Percentiles rank a stretch among this genome's conserved stretches.
These are phyloP conservation scores for Anticlea derivata DNA, from an alignment of 2,888 invertebrate genomes.

Conservation along the genomic window DNA sequence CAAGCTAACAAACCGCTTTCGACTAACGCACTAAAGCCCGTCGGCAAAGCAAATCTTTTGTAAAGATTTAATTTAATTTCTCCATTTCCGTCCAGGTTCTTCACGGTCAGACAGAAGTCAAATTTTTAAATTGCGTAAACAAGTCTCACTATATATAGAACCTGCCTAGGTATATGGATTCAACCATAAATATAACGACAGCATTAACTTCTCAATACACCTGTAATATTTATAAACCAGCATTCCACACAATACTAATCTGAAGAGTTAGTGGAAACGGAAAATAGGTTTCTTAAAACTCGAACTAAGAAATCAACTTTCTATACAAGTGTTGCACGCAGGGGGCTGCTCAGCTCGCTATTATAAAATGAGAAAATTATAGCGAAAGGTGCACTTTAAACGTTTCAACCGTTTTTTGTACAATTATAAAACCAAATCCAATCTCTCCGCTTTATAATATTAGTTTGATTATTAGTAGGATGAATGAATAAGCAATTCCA, in stretches of 20 bases:
- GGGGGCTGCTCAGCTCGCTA: background rate
- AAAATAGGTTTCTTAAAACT: too few species aligned
- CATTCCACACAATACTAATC: too few species aligned
- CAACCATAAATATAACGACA: too few species aligned
- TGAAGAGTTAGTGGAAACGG: too few species aligned
- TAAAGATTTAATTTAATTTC: constrained; percentile 45
- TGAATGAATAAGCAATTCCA: constrained; percentile 83
- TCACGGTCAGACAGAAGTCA: too few species aligned
- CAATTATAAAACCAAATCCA: background rate
- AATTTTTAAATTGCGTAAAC: too few species aligned
- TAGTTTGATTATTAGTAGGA: constrained; percentile 26
- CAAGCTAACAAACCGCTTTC: constrained; percentile 37
- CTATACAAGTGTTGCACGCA: constrained; percentile 16
- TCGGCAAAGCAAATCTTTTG: constrained; percentile 30
- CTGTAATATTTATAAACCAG: too few species aligned
- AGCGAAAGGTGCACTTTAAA: constrained; percentile 1
- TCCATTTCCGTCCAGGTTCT: constrained; percentile 18
- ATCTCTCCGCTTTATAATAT: background rate
- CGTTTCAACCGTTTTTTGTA: background rate
- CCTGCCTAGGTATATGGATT: too few species aligned
- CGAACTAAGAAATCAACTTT: too few species aligned
- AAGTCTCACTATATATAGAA: too few species aligned
- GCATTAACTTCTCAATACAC: too few species aligned
- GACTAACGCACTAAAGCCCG: constrained; percentile 38
- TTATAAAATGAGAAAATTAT: background rate